phyloP scores from a whole-genome alignment of 2,888 invertebrate genomes.

The Strigamia crassipes region DNA sequence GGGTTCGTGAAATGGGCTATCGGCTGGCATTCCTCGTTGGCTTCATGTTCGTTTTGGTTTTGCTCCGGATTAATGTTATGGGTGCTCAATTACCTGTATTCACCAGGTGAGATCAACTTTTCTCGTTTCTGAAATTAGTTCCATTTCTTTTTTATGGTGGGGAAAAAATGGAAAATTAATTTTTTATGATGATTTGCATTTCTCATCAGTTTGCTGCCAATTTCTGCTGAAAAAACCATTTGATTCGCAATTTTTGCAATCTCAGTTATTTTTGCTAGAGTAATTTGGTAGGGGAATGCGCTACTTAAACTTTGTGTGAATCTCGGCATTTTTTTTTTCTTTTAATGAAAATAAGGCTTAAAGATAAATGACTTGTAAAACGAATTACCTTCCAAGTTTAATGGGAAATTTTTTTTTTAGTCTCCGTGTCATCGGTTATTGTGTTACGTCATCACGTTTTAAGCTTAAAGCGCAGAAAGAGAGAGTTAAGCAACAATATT shows the following conservation, averaged over 20 bases:
- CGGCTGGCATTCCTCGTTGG: constrained; percentile 78
- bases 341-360: neutral
- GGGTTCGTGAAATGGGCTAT: constrained; percentile 63
- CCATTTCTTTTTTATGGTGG: neutral
- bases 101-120: constrained; percentile 67
- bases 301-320: constrained; percentile 18
- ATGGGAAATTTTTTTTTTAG: constrained; percentile 8
- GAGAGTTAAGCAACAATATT: neutral
- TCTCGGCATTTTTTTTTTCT: constrained; percentile 6
- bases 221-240: constrained; percentile 33
- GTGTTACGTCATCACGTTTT: neutral
- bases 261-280: constrained; percentile 25
- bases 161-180: neutral
- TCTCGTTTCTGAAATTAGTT: neutral
- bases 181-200: constrained; percentile 20
- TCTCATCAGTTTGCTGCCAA: constrained; percentile 14
- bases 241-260: constrained; percentile 32
- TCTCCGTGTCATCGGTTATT: constrained; percentile 5
- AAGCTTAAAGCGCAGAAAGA: neutral
- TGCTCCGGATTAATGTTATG: constrained; percentile 89
- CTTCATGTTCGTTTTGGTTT: constrained; percentile 77
- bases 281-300: constrained; percentile 3
- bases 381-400: constrained; percentile 15
- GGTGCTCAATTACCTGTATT: constrained; percentile 95
- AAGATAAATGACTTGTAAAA: constrained; percentile 17